A percentile compares a stretch with the other conserved stretches of the same genome.
Conservation (phyloP, 23 tunicate species). For the Halocynthia aurantium region DNA sequence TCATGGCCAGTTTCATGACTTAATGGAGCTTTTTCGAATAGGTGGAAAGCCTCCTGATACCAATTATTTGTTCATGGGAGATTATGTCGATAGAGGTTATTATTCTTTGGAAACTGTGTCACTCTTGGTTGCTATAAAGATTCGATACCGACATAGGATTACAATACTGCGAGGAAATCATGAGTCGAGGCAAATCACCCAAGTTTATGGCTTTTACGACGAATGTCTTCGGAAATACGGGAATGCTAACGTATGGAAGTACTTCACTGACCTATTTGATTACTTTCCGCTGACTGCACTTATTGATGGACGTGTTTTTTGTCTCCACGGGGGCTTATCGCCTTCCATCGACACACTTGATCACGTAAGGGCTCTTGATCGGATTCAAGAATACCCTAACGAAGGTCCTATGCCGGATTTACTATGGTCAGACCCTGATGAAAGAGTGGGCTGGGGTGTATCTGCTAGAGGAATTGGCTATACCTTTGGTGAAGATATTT, state of each 20-base stretch:
- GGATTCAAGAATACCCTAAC: slow-evolving; percentile 95
- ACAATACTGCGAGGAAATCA: slow-evolving; percentile 95
- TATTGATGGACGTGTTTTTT: slow-evolving; percentile 82
- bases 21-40: slow-evolving; percentile 96
- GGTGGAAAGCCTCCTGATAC: slow-evolving; percentile 97
- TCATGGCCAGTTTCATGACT: slow-evolving; percentile 98
- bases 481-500: slow-evolving; percentile 97
- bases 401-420: slow-evolving; percentile 99
- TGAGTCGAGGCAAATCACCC: slow-evolving; percentile 96
- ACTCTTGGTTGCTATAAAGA: slow-evolving; percentile 79
- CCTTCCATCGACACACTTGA: slow-evolving; percentile 97
- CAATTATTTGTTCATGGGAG: slow-evolving; percentile 97
- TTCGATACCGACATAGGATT: slow-evolving; percentile 82
- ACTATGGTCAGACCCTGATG: slow-evolving; percentile 98
- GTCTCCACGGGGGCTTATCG: slow-evolving; percentile 85
- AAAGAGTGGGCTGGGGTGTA: slow-evolving; percentile 98
- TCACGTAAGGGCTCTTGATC: slow-evolving; percentile 90
- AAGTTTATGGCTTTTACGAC: slow-evolving; percentile 96
- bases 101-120: slow-evolving; percentile 96
- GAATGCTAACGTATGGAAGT: slow-evolving; percentile 96
- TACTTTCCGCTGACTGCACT: slow-evolving; percentile 92
- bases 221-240: slow-evolving; percentile 96
- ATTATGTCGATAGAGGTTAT: slow-evolving; percentile 95
- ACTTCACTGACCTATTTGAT: slow-evolving; percentile 93
- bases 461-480: slow-evolving; percentile 99